Conservation (phyloP, 2,113 vertebrate genomes). For the Muntiacus muntjak region DNA sequence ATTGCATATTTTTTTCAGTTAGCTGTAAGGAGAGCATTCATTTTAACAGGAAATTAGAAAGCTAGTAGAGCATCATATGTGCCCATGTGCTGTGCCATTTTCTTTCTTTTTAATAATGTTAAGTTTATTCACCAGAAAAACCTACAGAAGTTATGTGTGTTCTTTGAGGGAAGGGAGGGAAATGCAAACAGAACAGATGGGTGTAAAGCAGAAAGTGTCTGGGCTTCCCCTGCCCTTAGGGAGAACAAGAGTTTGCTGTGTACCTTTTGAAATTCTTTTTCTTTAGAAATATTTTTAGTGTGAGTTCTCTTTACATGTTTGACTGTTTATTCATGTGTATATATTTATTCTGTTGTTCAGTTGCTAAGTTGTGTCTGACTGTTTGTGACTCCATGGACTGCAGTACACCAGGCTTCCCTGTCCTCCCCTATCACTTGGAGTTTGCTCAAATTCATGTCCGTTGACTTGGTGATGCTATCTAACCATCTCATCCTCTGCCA, state of each 20-base stretch:
- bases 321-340: neutral
- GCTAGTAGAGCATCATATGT: neutral
- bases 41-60: conserved; percentile 19
- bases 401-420: neutral
- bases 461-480: neutral
- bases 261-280: neutral
- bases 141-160: neutral
- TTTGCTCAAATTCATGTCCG: neutral
- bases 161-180: neutral
- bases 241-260: neutral
- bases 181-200: neutral
- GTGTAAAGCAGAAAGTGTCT: neutral
- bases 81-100: neutral
- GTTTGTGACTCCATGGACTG: neutral
- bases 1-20: neutral
- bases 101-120: neutral
- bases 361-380: neutral
- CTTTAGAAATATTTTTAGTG: neutral
- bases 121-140: neutral
- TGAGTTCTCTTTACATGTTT: neutral
- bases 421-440: neutral
- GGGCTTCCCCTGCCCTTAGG: neutral
- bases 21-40: neutral
- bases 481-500: neutral
- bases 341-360: neutral